phyloP scores from a whole-genome alignment of 2,797 vertebrate genomes.

The Enteromius thamalakanensis region DNA sequence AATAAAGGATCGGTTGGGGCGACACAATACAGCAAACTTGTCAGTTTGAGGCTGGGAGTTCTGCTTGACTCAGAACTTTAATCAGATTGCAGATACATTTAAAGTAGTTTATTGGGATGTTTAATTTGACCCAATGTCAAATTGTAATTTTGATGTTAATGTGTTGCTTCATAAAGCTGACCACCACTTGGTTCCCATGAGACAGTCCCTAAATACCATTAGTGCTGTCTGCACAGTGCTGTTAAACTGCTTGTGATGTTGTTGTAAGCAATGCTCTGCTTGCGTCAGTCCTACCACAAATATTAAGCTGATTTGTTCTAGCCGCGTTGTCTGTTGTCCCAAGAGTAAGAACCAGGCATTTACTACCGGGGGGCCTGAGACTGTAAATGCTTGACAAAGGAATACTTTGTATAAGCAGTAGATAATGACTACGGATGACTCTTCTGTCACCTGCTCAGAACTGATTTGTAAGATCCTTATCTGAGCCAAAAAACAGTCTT shows the following conservation, averaged over 20 bases:
- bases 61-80: not conserved
- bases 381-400: conserved; percentile 3
- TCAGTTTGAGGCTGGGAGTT: conserved; percentile 3
- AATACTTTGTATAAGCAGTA: conserved; percentile 14
- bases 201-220: conserved; percentile 27
- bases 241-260: conserved; percentile 31
- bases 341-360: not conserved
- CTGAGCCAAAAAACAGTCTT: conserved; percentile 12
- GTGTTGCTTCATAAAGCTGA: conserved; percentile 25
- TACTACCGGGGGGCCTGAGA: conserved; percentile 16
- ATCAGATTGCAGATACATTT: not conserved
- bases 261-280: conserved; percentile 26
- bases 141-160: not conserved
- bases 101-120: not conserved
- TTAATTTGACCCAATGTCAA: not conserved
- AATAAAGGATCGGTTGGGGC: not conserved
- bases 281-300: conserved; percentile 25
- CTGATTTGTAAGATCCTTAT: conserved; percentile 25
- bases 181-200: conserved; percentile 3
- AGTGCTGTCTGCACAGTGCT: conserved; percentile 13
- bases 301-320: conserved; percentile 33
- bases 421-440: conserved; percentile 8
- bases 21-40: not conserved
- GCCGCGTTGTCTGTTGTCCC: not conserved
- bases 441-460: conserved; percentile 25